phyloP scores from a whole-genome alignment of 2,113 vertebrate genomes.

The Grammomys surdaster region DNA sequence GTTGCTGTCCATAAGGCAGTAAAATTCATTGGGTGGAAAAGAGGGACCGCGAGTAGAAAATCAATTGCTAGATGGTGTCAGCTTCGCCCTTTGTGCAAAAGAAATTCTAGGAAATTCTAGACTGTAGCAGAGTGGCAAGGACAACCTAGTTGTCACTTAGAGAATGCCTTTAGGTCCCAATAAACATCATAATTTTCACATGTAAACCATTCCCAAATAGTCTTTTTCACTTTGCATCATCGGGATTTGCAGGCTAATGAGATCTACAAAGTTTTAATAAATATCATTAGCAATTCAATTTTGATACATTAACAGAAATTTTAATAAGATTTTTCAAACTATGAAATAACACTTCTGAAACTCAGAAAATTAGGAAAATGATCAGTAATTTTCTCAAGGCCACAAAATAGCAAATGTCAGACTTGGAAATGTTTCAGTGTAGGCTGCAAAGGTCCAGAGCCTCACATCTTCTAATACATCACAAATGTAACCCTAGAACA shows the following conservation, averaged over 20 bases:
- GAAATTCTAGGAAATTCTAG: conserved; percentile 57
- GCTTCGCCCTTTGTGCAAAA: conserved; percentile 13
- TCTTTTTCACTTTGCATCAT: background rate
- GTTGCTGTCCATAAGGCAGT: conserved; percentile 49
- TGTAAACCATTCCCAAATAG: conserved; percentile 28
- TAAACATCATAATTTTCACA: background rate
- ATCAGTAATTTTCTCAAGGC: background rate
- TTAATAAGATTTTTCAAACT: background rate
- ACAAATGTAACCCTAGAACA: background rate
- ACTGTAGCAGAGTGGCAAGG: background rate
- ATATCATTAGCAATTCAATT: background rate
- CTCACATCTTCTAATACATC: background rate
- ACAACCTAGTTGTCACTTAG: conserved; percentile 49
- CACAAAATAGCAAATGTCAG: background rate
- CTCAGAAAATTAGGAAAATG: background rate
- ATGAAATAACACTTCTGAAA: background rate
- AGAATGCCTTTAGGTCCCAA: background rate
- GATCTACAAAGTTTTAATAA: conserved; percentile 43
- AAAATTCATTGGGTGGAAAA: conserved; percentile 72
- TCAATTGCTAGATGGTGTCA: conserved; percentile 3
- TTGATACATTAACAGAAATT: background rate
- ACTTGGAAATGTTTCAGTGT: background rate
- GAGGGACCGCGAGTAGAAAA: conserved; percentile 70
- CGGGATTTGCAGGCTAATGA: background rate
- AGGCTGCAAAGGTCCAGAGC: background rate